A percentile compares a stretch with the other conserved stretches of the same genome.
Evolutionary conservation across 2,888 invertebrate genomes (phyloP).

Genomic region (Phragmatobia fuliginosa): DNA sequence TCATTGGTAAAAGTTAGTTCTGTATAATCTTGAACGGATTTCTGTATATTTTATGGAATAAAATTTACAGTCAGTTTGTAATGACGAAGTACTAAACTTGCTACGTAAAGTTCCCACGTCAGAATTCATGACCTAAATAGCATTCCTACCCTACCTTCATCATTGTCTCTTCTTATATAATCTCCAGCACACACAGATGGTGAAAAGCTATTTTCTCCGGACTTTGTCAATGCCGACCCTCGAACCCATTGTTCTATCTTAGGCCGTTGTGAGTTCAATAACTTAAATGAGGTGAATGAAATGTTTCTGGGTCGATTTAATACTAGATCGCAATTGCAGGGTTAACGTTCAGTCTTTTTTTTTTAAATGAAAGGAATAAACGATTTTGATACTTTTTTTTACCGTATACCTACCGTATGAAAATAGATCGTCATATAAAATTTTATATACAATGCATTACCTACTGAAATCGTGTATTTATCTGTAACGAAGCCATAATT

Average conservation of each 20-base stretch:
- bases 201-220: constrained; percentile 3
- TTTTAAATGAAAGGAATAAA: background rate
- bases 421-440: too few species aligned
- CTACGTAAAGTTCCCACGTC: background rate
- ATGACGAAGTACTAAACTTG: background rate
- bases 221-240: constrained; percentile 12
- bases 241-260: constrained; percentile 9
- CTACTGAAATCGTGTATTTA: background rate
- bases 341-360: constrained; percentile 14
- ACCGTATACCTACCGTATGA: background rate
- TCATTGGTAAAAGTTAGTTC: too few species aligned
- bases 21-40: too few species aligned
- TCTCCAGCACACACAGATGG: constrained; percentile 1
- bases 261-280: constrained; percentile 11
- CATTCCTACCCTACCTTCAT: background rate
- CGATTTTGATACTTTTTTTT: background rate
- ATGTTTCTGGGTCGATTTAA: constrained; percentile 13
- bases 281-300: constrained; percentile 10
- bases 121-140: background rate
- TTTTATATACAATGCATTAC: too few species aligned
- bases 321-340: constrained; percentile 23
- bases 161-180: constrained; percentile 1
- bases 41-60: background rate
- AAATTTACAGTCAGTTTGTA: background rate
- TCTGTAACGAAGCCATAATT: background rate